Evolutionary conservation across 2,888 invertebrate species (phyloP).

Genomic region (Rhimphoctona megacephalus): DNA sequence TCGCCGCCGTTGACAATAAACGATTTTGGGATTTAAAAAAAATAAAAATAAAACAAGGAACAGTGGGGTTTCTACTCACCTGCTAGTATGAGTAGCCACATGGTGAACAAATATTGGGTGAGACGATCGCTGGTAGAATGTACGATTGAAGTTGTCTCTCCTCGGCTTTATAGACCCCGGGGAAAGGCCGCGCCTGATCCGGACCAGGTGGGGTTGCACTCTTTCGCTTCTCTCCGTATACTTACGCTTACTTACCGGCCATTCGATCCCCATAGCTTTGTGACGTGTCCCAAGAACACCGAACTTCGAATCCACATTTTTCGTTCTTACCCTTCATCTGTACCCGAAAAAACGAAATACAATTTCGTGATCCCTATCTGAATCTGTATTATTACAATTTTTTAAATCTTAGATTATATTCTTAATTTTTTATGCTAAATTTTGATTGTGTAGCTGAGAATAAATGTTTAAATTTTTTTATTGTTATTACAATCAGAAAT

Average conservation of each 20-base stretch:
- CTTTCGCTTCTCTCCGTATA: slow-evolving; percentile 43
- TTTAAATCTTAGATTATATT: background rate
- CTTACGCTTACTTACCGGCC: slow-evolving; percentile 10
- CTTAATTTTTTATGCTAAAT: background rate
- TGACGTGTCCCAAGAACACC: slow-evolving; percentile 5
- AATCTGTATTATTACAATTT: background rate
- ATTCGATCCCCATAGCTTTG: slow-evolving; percentile 1
- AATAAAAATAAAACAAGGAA: background rate
- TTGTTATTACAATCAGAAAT: too few relatives aligned
- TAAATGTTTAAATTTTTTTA: too few relatives aligned
- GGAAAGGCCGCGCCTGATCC: slow-evolving; percentile 83
- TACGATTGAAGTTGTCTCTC: slow-evolving; percentile 79
- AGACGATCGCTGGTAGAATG: slow-evolving; percentile 82
- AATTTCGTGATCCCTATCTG: background rate
- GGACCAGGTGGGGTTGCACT: slow-evolving; percentile 81
- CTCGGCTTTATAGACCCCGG: slow-evolving; percentile 83
- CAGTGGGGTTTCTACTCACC: slow-evolving; percentile 77
- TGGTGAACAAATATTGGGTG: slow-evolving; percentile 81
- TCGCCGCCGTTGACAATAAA: background rate
- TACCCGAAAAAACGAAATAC: background rate
- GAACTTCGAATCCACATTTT: background rate
- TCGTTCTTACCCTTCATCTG: background rate
- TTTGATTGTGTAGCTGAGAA: too few relatives aligned
- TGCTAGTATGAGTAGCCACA: slow-evolving; percentile 83
- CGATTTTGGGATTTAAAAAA: slow-evolving; percentile 4